phyloP scores from a whole-genome alignment of 37 sponge, comb jelly and placozoan species.

The Bolinopsis microptera region DNA sequence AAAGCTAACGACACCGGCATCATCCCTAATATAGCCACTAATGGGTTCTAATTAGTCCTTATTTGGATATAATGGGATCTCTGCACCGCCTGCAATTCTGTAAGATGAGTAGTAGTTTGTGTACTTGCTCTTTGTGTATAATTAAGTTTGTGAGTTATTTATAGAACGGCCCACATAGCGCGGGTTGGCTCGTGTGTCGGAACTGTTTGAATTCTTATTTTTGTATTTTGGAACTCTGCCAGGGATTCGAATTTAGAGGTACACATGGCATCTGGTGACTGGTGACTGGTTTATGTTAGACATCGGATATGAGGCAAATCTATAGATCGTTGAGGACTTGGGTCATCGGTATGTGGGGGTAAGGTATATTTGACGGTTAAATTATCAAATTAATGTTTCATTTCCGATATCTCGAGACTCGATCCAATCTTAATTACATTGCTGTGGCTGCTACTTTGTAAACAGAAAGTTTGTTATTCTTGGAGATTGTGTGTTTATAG shows the following conservation, averaged over 20 bases:
- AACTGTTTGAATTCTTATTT: neutral
- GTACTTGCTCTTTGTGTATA: neutral
- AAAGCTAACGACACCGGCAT: neutral
- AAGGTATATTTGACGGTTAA: no score
- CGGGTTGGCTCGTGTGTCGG: neutral
- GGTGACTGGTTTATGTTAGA: no score
- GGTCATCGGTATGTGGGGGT: no score
- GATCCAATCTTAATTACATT: no score
- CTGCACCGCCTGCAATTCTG: neutral
- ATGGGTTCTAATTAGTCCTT: neutral
- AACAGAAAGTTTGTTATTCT: no score
- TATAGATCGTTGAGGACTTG: no score
- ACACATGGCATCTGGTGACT: no score
- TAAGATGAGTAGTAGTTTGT: neutral
- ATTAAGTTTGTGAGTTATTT: neutral
- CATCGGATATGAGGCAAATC: no score
- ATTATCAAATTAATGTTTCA: no score
- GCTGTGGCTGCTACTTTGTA: no score
- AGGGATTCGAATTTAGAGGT: neutral
- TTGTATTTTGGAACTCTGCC: neutral
- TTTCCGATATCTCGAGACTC: no score
- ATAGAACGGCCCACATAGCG: neutral
- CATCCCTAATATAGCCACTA: neutral
- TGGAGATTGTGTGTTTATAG: no score
- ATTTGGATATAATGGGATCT: neutral